Base-by-base conservation (phyloP, 2,797 vertebrate genomes). In the Hybognathus amarus region DNA sequence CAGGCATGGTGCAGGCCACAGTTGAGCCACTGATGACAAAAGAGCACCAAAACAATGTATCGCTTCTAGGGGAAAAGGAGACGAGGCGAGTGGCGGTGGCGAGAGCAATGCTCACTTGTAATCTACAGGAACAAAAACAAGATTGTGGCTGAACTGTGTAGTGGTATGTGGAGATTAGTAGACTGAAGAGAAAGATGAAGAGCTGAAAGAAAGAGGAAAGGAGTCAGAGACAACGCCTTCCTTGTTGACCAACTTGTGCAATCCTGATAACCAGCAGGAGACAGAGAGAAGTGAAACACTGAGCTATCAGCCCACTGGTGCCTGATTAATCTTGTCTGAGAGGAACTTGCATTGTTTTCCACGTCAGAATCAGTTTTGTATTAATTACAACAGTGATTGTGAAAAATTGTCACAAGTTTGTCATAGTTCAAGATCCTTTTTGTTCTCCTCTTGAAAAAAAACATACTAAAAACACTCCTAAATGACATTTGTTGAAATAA, bases 171-270 rank as follows among this genome's bases (percentile, higher is more conserved):
- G 18, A 50, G 81, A 81, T 84, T 83, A 77, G 36, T 27, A 66
- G 36, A 70, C 36, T 59, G 54, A 76, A 42, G 12, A 54, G 50
- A 75, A 45, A 8, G 15, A 77, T 71, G 56, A 86, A 73, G 73
- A 76, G 79, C 54, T 52, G 54, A 66, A 86, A 45, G 42, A 84
- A 80, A 59, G 83, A 83, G 87, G 87, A 88, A 86, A 77, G 42
- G 77, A 45, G 85, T 83, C 77, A 4, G 33, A 81, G 83, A 88
- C 17, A 18, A 38, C 17, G 7, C 18, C 80, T 85, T 88, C 87
- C 83, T 85, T 85, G 40, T 88, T 86, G 85, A 86, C 85, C 9
- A 36, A 40, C 30, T 67, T 10, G 12, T 17, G 61, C 45, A 68
- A 71, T 45, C 66, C 10, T 84, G 85, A 88, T 82, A 82, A 84